A percentile compares a stretch with the other conserved stretches of the same genome.
Evolutionary conservation across 2,888 invertebrate species (phyloP).

Genomic region (Himalopsyche tibetana): DNA sequence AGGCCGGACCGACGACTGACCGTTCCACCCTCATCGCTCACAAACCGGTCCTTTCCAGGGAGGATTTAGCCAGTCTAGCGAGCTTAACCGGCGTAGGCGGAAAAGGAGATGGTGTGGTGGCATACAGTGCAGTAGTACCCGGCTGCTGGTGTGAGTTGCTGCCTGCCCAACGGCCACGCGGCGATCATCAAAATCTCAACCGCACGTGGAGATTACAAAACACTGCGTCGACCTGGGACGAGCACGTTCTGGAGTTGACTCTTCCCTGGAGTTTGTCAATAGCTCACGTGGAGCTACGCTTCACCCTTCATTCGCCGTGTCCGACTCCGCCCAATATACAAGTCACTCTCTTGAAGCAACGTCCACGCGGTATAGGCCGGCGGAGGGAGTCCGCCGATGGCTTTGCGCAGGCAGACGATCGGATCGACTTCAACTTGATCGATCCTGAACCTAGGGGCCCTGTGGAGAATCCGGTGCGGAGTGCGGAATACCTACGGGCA

Average conservation of each 20-base stretch:
- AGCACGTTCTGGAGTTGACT: conserved; percentile 93
- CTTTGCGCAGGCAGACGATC: conserved; percentile 71
- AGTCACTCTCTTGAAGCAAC: conserved; percentile 80
- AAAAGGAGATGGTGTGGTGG: conserved; percentile 73
- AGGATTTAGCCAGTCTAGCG: conserved; percentile 83
- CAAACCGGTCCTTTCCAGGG: conserved; percentile 77
- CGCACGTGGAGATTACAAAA: conserved; percentile 93
- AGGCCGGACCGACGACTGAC: conserved; percentile 47
- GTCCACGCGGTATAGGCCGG: conserved; percentile 78
- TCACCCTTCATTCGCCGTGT: conserved; percentile 87
- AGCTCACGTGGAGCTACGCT: conserved; percentile 94
- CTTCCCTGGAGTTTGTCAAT: conserved; percentile 86
- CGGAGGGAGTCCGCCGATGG: conserved; percentile 75
- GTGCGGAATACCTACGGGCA: conserved; percentile 88
- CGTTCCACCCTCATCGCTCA: conserved; percentile 75
- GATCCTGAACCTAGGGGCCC: conserved; percentile 64
- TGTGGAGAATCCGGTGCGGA: conserved; percentile 85
- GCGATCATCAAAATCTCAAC: conserved; percentile 91
- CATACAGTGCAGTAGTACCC: conserved; percentile 91
- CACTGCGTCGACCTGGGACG: conserved; percentile 94
- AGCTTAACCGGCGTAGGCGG: conserved; percentile 87
- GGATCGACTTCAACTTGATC: conserved; percentile 68
- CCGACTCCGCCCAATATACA: conserved; percentile 88
- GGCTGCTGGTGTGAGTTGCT: conserved; percentile 96
- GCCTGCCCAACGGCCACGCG: conserved; percentile 91